Percentiles rank a stretch among this genome's conserved stretches.
Evolutionary conservation across 2,888 invertebrate genomes (phyloP).

Genomic region (Lithophane leautieri): DNA sequence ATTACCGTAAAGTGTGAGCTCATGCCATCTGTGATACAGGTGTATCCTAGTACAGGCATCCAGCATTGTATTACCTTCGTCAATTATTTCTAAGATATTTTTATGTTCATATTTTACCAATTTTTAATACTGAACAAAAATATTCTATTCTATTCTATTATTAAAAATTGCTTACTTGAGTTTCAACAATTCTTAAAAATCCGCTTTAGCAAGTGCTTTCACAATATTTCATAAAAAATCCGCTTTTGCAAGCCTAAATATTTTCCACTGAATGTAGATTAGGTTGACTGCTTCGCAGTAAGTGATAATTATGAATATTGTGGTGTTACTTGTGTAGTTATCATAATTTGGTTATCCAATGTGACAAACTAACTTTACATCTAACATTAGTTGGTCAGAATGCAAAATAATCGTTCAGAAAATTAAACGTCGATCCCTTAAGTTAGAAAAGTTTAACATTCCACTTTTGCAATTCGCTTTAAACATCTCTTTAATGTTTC

Average conservation of each 20-base stretch:
- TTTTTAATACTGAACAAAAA: too few relatives aligned
- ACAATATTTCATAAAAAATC: too few relatives aligned
- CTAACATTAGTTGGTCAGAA: background rate
- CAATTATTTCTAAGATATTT: too few relatives aligned
- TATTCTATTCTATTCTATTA: too few relatives aligned
- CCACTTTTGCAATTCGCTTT: background rate
- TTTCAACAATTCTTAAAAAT: too few relatives aligned
- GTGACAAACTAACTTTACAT: background rate
- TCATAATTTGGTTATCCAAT: background rate
- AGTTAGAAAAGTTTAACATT: background rate
- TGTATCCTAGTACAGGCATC: too few relatives aligned
- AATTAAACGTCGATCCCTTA: background rate
- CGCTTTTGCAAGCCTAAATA: background rate
- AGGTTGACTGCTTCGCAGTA: background rate
- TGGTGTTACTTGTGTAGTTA: background rate
- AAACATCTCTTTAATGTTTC: background rate
- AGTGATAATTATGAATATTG: background rate
- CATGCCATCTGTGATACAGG: too few relatives aligned
- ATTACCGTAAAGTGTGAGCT: too few relatives aligned
- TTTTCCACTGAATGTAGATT: background rate
- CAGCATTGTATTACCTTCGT: too few relatives aligned
- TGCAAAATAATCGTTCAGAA: background rate
- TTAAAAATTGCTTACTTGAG: too few relatives aligned
- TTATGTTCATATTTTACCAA: too few relatives aligned
- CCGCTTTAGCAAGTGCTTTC: too few relatives aligned